Evolutionary conservation across 2,888 invertebrate species (phyloP).

Genomic region (Agonum fuliginosum): DNA sequence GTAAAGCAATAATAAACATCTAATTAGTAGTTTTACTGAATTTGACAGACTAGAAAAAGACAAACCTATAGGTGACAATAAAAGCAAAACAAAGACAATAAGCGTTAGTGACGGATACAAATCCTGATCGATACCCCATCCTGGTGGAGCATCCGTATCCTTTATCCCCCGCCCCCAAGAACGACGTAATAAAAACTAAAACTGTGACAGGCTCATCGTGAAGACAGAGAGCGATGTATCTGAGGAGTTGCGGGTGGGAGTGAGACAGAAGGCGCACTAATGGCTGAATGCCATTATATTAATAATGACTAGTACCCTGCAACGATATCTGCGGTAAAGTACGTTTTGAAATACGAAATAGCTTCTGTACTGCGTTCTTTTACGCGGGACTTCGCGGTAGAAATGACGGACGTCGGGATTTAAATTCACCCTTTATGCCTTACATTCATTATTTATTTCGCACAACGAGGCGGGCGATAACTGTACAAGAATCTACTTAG

Average conservation of each 20-base stretch:
- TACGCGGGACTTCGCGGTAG: slow-evolving; percentile 46
- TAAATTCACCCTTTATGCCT: slow-evolving; percentile 14
- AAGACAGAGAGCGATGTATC: slow-evolving; percentile 46
- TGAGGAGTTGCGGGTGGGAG: slow-evolving; percentile 47
- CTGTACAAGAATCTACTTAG: background rate
- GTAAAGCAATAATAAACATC: background rate
- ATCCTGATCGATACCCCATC: slow-evolving; percentile 30
- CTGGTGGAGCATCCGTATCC: slow-evolving; percentile 8
- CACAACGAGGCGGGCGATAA: background rate
- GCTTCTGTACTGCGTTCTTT: slow-evolving; percentile 61
- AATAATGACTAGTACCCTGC: slow-evolving; percentile 65
- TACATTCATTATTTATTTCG: slow-evolving; percentile 11
- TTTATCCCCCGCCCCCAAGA: slow-evolving; percentile 42
- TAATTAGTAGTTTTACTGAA: background rate
- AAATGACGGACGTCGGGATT: slow-evolving; percentile 22
- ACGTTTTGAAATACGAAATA: slow-evolving; percentile 65
- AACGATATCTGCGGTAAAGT: slow-evolving; percentile 65
- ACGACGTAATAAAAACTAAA: slow-evolving; percentile 62
- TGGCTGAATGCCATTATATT: slow-evolving; percentile 67
- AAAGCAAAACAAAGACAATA: slow-evolving; percentile 11
- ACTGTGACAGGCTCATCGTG: slow-evolving; percentile 62
- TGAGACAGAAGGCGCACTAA: slow-evolving; percentile 63
- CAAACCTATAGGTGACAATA: background rate
- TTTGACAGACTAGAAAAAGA: background rate
- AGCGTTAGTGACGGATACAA: background rate